Base-by-base conservation (phyloP, 2,888 invertebrate genomes). In the Seladonia tumulorum region DNA sequence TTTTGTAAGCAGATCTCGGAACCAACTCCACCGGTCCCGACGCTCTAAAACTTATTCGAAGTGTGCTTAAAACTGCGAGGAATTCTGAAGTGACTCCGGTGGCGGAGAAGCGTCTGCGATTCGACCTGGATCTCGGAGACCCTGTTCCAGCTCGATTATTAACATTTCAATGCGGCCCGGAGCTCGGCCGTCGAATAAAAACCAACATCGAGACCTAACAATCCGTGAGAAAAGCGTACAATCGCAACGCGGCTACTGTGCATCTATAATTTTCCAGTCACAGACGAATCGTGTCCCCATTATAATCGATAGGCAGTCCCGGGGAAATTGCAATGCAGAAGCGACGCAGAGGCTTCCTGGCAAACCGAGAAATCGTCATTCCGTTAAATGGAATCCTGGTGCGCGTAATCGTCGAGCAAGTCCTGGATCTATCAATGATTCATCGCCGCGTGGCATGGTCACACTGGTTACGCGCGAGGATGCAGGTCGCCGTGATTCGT, bases 391-490 rank as follows among this genome's bases (percentile, higher is more conserved):
- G 18, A 57, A 74, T 79, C 53, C 25, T 68, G 29, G 22, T 16
- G 35, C 39, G 42, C 45, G 75, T 82, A 89, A 82, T 88, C 84
- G 42, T 57, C n/a, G 18, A 82, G 68, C 45, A 77, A 66, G 57
- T 16, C 63, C 22, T 10, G 10, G 29, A 70, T 79, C 83, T 88
- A 88, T 89, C 88, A 82, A 68, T 85, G 87, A 89, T 87, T 89
- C 89, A 89, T 78, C 66, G 81, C 47, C 74, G 39, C 39, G 29
- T 29, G 42, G 73, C 25, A 73, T 73, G 25, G 57, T 77, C 47
- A 57, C 39, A 68, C 71, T 35, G 72, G 72, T 79, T 60, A 80
- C 71, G 68, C 81, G 66, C 77, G 75, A 39, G 81, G 66, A 45
- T 63, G 45, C 74, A 77, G 35, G 45, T 71, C 78, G 53, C 45